Conservation (phyloP, 2,113 vertebrate genomes). For the Chionis minor region DNA sequence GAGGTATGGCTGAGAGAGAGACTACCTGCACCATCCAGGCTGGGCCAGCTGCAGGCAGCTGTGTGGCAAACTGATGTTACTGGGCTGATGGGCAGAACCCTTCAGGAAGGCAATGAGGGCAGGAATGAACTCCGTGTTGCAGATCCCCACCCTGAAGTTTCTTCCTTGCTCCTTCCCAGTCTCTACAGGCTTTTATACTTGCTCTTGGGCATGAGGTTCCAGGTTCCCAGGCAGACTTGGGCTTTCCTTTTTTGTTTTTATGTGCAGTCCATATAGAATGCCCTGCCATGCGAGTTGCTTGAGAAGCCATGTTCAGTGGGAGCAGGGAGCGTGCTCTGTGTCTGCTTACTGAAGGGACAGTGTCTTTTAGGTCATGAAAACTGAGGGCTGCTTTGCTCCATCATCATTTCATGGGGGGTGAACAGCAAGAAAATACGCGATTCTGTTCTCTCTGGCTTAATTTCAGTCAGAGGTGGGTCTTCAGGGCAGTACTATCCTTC, state of each 20-base stretch:
- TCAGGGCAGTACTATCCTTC: background rate
- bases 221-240: background rate
- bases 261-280: background rate
- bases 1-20: background rate
- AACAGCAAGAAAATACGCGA: background rate
- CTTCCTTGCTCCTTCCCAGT: background rate
- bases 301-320: background rate
- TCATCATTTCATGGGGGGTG: background rate
- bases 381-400: background rate
- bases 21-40: background rate
- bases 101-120: background rate
- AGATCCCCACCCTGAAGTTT: background rate
- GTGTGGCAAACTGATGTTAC: background rate
- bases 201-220: background rate
- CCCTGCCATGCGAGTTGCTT: background rate
- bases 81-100: background rate
- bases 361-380: background rate
- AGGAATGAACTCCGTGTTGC: background rate
- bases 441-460: background rate
- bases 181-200: background rate
- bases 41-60: background rate
- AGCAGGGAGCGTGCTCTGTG: accelerated
- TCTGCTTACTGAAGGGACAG: background rate
- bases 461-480: background rate
- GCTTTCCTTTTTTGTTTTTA: background rate